Evolutionary conservation across 2,888 invertebrate genomes (phyloP).

Genomic region (Cosmorhoe ocellata): DNA sequence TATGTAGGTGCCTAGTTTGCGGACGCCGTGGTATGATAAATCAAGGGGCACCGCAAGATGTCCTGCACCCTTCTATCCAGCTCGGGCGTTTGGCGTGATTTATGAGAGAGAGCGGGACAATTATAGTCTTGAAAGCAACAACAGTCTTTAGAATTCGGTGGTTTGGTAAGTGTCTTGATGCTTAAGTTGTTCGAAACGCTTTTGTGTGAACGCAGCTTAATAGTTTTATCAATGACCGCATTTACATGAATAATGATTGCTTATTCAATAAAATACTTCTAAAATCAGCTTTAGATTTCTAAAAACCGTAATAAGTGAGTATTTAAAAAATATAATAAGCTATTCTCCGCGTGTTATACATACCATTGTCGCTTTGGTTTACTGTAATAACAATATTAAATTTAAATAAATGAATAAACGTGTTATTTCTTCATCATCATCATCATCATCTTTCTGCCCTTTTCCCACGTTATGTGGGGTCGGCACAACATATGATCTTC

Average conservation of each 20-base stretch:
- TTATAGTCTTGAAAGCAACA: constrained; percentile 3
- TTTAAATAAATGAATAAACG: too few relatives aligned
- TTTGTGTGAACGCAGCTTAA: constrained; percentile 5
- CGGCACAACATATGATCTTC: too few relatives aligned
- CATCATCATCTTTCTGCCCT: too few relatives aligned
- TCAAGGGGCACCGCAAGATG: constrained; percentile 74
- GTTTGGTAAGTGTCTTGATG: constrained; percentile 17
- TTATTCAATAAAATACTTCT: too few relatives aligned
- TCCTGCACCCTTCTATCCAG: constrained; percentile 50
- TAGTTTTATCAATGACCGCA: not conserved
- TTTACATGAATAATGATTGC: not conserved
- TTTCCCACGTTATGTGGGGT: too few relatives aligned
- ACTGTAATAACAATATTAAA: too few relatives aligned
- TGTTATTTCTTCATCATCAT: too few relatives aligned
- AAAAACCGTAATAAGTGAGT: too few relatives aligned
- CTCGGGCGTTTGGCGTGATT: constrained; percentile 27
- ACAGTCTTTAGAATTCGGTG: constrained; percentile 19
- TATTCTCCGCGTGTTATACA: too few relatives aligned
- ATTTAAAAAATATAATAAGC: too few relatives aligned
- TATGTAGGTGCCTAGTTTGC: constrained; percentile 13
- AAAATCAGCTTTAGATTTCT: too few relatives aligned
- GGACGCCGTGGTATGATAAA: constrained; percentile 68
- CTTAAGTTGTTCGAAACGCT: constrained; percentile 8
- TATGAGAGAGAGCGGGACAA: constrained; percentile 22
- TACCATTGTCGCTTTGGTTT: too few relatives aligned